phyloP scores from a whole-genome alignment of 2,888 invertebrate genomes.

The Calliphora vomitoria region DNA sequence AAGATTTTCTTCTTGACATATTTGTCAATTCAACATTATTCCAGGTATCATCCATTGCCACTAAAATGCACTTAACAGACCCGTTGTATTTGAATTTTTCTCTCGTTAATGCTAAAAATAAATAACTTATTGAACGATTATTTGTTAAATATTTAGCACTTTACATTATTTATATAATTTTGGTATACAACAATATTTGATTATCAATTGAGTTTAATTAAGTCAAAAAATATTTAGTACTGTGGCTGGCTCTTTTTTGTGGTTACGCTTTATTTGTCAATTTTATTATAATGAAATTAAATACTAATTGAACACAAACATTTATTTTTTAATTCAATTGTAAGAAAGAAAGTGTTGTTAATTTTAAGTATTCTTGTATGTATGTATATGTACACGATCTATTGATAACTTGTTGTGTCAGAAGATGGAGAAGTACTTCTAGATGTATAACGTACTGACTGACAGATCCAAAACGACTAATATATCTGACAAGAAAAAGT shows the following conservation, averaged over 20 bases:
- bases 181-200: slow-evolving; percentile 26
- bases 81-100: background rate
- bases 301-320: slow-evolving; percentile 31
- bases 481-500: slow-evolving; percentile 17
- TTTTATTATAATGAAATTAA: slow-evolving; percentile 20
- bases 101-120: slow-evolving; percentile 48
- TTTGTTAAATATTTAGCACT: slow-evolving; percentile 44
- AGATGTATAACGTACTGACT: slow-evolving; percentile 7
- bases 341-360: slow-evolving; percentile 16
- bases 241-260: slow-evolving; percentile 12
- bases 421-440: background rate
- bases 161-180: background rate
- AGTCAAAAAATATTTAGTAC: background rate
- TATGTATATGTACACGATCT: background rate
- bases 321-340: slow-evolving; percentile 33
- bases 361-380: slow-evolving; percentile 1
- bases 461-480: slow-evolving; percentile 36
- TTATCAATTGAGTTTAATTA: slow-evolving; percentile 54
- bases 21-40: slow-evolving; percentile 81
- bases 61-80: slow-evolving; percentile 26
- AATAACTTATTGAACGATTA: slow-evolving; percentile 28
- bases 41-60: slow-evolving; percentile 80
- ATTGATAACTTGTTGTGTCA: slow-evolving; percentile 13
- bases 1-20: slow-evolving; percentile 81
- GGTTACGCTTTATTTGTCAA: slow-evolving; percentile 18